phyloP scores from a whole-genome alignment of 2,113 vertebrate species.

The Ornithorhynchus anatinus region DNA sequence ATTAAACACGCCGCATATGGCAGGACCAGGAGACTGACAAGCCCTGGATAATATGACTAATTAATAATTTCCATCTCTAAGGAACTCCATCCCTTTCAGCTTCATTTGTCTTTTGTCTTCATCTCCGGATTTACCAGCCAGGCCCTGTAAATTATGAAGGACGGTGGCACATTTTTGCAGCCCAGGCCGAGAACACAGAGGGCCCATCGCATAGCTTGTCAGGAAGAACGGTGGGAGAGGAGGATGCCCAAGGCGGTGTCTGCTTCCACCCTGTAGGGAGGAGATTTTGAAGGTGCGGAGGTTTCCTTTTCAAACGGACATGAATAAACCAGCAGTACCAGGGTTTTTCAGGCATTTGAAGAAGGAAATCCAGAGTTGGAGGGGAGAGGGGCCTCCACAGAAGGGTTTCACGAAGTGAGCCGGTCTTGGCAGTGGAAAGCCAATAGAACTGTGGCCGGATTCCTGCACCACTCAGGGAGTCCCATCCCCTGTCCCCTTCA shows the following conservation, averaged over 20 bases:
- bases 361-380: not conserved
- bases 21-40: constrained; percentile 47
- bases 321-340: not conserved
- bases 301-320: accelerated
- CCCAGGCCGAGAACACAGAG: accelerated
- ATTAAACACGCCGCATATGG: constrained; percentile 16
- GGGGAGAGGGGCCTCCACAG: no score
- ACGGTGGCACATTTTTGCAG: not conserved
- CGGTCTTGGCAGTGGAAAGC: no score
- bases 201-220: accelerated
- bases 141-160: not conserved
- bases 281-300: accelerated
- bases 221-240: not conserved
- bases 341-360: not conserved
- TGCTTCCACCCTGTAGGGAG: not conserved
- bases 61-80: constrained; percentile 50
- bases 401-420: no score
- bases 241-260: not conserved
- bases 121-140: not conserved
- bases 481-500: no score
- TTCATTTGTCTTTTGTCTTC: not conserved
- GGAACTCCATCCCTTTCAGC: not conserved
- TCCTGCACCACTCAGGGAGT: no score
- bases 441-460: no score
- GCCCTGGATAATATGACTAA: constrained; percentile 51